These are phyloP conservation scores for Pyxicephalus adspersus DNA, from an alignment of 2,113 vertebrate species.

Conservation along the genomic window DNA sequence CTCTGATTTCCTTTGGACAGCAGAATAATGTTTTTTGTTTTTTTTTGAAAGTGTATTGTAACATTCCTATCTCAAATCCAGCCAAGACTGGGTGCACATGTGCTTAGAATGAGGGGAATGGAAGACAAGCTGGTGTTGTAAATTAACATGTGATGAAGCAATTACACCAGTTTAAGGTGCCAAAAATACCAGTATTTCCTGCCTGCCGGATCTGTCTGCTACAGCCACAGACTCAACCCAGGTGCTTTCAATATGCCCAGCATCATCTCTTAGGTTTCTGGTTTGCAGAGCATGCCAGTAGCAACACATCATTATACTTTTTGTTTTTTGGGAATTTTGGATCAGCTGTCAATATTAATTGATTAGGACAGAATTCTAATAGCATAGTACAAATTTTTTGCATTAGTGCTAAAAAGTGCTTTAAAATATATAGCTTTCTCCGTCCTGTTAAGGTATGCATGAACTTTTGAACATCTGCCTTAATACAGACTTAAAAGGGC, in stretches of 20 bases:
- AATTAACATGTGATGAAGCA: constrained; percentile 51
- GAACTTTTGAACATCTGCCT: too few species aligned
- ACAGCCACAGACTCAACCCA: constrained; percentile 57
- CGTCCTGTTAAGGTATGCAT: too few species aligned
- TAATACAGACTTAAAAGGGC: too few species aligned
- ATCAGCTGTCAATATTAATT: constrained; percentile 64
- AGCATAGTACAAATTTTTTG: neutral
- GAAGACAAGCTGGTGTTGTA: constrained; percentile 5
- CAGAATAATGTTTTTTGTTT: neutral
- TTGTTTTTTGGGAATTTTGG: constrained; percentile 51
- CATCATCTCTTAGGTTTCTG: constrained; percentile 60
- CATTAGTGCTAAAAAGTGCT: too few species aligned
- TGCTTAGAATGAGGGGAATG: constrained; percentile 13
- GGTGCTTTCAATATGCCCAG: constrained; percentile 58
- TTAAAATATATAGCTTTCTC: too few species aligned
- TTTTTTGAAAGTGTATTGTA: neutral
- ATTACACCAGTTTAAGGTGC: constrained; percentile 39
- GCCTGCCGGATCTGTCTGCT: constrained; percentile 36
- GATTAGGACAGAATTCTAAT: neutral
- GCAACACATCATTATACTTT: constrained; percentile 58
- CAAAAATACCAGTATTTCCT: constrained; percentile 56
- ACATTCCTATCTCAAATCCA: neutral
- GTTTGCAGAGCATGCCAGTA: constrained; percentile 65
- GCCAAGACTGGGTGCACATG: constrained; percentile 7
- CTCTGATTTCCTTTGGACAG: neutral